phyloP scores from a whole-genome alignment of 2,888 invertebrate species.

The Scaeva pyrastri region DNA sequence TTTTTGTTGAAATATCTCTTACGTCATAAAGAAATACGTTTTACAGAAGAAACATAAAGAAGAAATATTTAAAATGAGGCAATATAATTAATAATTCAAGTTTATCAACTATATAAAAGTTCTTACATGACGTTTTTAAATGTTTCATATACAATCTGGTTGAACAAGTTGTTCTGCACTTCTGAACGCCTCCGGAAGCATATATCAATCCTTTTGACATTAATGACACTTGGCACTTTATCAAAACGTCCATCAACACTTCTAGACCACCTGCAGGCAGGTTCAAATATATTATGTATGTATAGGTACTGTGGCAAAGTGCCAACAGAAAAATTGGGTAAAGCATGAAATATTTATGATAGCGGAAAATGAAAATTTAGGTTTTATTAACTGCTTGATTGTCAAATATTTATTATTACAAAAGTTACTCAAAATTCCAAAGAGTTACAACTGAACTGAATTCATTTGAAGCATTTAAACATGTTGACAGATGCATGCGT shows the following conservation, averaged over 20 bases:
- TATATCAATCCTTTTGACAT: slow-evolving; percentile 28
- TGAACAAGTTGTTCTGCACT: not conserved
- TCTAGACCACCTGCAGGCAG: slow-evolving; percentile 37
- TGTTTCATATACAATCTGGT: not conserved
- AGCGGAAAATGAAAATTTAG: not conserved
- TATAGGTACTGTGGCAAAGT: slow-evolving; percentile 7
- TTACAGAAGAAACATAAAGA: not conserved
- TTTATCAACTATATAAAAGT: not conserved
- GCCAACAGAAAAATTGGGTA: slow-evolving; percentile 27
- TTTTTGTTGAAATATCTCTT: not conserved
- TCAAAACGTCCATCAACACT: slow-evolving; percentile 20
- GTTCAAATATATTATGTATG: not conserved
- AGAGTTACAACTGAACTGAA: slow-evolving; percentile 17
- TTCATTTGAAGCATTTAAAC: slow-evolving; percentile 1
- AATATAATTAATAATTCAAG: not conserved
- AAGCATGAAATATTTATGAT: slow-evolving; percentile 9
- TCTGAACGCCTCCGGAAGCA: slow-evolving; percentile 4
- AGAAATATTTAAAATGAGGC: not conserved
- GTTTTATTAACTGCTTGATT: slow-evolving; percentile 28
- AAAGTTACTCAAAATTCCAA: slow-evolving; percentile 11
- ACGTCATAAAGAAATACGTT: not conserved
- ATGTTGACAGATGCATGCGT: slow-evolving; percentile 10
- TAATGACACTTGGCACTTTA: slow-evolving; percentile 16
- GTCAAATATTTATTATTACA: not conserved
- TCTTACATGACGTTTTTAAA: not conserved